Evolutionary conservation across 2,888 invertebrate genomes (phyloP).

Genomic region (Sialis fuliginosa): DNA sequence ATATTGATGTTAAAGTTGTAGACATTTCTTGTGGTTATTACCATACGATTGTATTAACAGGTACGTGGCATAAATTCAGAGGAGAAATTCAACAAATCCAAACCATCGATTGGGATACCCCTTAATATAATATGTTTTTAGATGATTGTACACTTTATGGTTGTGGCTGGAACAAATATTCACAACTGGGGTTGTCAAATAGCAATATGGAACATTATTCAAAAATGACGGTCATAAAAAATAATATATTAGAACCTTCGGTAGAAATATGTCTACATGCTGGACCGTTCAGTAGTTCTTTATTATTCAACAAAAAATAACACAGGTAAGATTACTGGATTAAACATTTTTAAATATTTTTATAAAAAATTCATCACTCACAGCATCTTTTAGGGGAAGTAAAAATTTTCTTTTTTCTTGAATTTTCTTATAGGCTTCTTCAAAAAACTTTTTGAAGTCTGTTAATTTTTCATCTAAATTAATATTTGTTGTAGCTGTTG

Average conservation of each 20-base stretch:
- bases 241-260: not conserved
- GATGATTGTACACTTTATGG: conserved; percentile 52
- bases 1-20: conserved; percentile 21
- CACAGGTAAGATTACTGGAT: not conserved
- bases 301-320: not conserved
- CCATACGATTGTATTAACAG: conserved; percentile 51
- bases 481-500: no score
- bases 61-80: conserved; percentile 20
- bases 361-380: not conserved
- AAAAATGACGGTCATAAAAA: conserved; percentile 11
- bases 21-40: conserved; percentile 55
- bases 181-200: conserved; percentile 44
- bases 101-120: not conserved
- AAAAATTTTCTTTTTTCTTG: not conserved
- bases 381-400: not conserved
- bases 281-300: not conserved
- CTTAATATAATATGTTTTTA: conserved; percentile 16
- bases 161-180: conserved; percentile 67
- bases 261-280: not conserved
- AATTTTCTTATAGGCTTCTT: not conserved
- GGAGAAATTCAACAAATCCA: not conserved
- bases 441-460: not conserved
- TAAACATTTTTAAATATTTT: not conserved
- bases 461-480: not conserved
- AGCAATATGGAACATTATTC: conserved; percentile 18